Base-by-base conservation (phyloP, 1,140 invertebrate species). In the Anadara kagoshimensis region DNA sequence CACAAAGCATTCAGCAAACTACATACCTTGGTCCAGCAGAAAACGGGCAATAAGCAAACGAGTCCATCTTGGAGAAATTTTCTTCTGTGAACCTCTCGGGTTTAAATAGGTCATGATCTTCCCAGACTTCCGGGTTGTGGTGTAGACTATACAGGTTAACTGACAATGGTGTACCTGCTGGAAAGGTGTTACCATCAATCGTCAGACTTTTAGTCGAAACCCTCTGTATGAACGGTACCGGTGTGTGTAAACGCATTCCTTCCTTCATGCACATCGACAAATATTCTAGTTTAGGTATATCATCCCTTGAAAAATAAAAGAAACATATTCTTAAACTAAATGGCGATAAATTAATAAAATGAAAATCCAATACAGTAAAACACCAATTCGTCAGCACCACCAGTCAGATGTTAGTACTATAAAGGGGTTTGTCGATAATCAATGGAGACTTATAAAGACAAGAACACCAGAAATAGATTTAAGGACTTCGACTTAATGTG, bases 191-290 rank as follows among this genome's bases (percentile, higher is more conserved):
- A 11, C 80, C 80, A 69, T 80, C 82, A 24, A 91, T 82, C 82
- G 49, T 67, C 26, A 90, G 87, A 64, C 95, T 93, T 81, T 94
- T 89, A 61, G 92, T 93, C 2, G 94, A 80, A 69, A 93, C 88
- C 51, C 95, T 90, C 1, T 93, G 93, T 78, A 70, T 62, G 1
- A 70, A 54, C 22, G 61, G 94, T 0, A 89, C 82, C 2, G 89
- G 86, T 10, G 81, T 73, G 69, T 84, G 86, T 26, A 90, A 57
- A 62, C 89, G 73, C 73, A 89, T 81, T 3, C 83, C 71, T 75
- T 90, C 90, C 67, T 87, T 86, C 8, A 90, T 74, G 53, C 87
- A 87, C 47, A 83, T 78, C 54, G 88, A 87, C 69, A 90, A 59
- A 69, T 90, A 90, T 41, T 80, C 75, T 24, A 89, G 56, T 43